phyloP scores from a whole-genome alignment of 1,140 invertebrate species.

The Euwallacea similis region DNA sequence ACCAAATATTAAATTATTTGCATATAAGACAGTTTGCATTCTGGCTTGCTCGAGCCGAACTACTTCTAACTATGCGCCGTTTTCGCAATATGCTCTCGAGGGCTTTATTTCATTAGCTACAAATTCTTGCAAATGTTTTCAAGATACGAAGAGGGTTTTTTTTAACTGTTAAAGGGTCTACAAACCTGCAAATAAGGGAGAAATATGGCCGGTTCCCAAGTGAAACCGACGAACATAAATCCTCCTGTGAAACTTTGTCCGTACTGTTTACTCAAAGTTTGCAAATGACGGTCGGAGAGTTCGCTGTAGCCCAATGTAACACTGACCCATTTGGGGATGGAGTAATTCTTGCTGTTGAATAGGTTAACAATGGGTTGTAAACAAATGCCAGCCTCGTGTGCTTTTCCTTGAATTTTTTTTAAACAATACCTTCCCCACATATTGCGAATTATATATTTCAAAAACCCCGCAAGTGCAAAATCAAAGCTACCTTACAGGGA shows the following conservation, averaged over 20 bases:
- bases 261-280: slow-evolving; percentile 55
- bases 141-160: background rate
- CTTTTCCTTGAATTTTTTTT: slow-evolving; percentile 38
- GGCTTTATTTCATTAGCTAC: background rate
- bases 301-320: slow-evolving; percentile 61
- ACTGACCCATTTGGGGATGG: slow-evolving; percentile 57
- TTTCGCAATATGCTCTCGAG: background rate
- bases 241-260: slow-evolving; percentile 60
- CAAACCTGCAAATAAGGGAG: slow-evolving; percentile 60
- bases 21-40: slow-evolving; percentile 1
- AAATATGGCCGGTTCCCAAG: slow-evolving; percentile 61
- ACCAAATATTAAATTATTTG: slow-evolving; percentile 7
- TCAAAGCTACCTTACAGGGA: too few relatives aligned
- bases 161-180: background rate
- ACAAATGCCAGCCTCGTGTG: slow-evolving; percentile 61
- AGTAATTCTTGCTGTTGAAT: slow-evolving; percentile 54
- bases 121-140: background rate
- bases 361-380: slow-evolving; percentile 62
- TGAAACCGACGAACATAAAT: slow-evolving; percentile 65
- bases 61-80: background rate
- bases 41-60: background rate
- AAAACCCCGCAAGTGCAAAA: too few relatives aligned
- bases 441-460: background rate
- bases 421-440: background rate
- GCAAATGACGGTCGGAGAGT: slow-evolving; percentile 57